phyloP scores from a whole-genome alignment of 2,797 vertebrate species.

The Sebastes vulpes region DNA sequence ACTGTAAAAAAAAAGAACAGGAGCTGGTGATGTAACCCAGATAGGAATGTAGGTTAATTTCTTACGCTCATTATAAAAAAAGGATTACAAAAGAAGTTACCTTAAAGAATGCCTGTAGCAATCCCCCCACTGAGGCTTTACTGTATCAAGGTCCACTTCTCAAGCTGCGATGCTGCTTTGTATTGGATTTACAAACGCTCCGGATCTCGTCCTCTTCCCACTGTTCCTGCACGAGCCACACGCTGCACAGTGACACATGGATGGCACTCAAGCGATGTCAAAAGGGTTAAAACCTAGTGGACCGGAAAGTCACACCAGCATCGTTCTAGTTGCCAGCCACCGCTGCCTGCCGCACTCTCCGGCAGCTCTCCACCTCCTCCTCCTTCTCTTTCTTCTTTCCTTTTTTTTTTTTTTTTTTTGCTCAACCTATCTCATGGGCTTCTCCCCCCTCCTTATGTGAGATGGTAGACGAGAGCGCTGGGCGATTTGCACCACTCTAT shows the following conservation, averaged over 20 bases:
- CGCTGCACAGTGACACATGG: conserved; percentile 68
- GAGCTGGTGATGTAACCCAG: conserved; percentile 6
- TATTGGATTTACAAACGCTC: conserved; percentile 70
- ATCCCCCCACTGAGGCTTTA: conserved; percentile 76
- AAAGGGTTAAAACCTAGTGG: conserved; percentile 83
- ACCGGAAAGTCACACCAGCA: conserved; percentile 82
- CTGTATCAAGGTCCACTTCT: conserved; percentile 80
- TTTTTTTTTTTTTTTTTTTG: conserved; percentile 61
- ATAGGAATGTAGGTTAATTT: conserved; percentile 13
- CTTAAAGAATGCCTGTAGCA: conserved; percentile 65
- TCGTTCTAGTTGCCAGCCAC: conserved; percentile 73
- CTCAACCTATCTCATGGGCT: conserved; percentile 80
- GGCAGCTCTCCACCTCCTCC: conserved; percentile 68
- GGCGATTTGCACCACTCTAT: conserved; percentile 86
- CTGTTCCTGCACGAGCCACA: conserved; percentile 61
- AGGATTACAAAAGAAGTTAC: conserved; percentile 80
- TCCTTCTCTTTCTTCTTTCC: conserved; percentile 37
- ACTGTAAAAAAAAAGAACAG: not conserved
- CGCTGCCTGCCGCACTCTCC: conserved; percentile 77
- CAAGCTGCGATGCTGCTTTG: conserved; percentile 75
- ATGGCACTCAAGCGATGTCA: conserved; percentile 78
- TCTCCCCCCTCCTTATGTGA: conserved; percentile 77
- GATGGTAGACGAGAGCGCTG: conserved; percentile 83
- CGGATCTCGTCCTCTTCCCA: conserved; percentile 70
- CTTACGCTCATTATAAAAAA: not conserved